Evolutionary conservation across 2,888 invertebrate genomes (phyloP).

Genomic region (Hermodice carunculata): DNA sequence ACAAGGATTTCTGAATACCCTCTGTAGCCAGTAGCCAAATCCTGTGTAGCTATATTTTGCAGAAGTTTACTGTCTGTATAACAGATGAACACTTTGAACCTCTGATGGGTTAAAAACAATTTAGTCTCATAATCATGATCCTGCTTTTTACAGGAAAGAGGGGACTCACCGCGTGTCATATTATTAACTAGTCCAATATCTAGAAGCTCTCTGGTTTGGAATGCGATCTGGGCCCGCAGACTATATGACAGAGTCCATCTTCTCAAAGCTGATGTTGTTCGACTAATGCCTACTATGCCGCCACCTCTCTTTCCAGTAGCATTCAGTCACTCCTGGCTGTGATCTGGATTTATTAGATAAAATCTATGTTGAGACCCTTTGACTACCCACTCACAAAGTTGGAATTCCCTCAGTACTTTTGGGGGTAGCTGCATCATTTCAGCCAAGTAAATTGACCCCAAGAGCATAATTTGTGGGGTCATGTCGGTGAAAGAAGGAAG

Average conservation of each 20-base stretch:
- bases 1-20: background rate
- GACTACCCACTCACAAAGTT: background rate
- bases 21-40: slow-evolving; percentile 5
- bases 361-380: background rate
- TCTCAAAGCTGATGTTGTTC: no score
- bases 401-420: background rate
- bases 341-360: background rate
- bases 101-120: background rate
- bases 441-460: background rate
- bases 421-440: background rate
- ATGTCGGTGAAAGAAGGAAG: background rate
- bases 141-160: background rate
- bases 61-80: background rate
- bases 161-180: background rate
- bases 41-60: slow-evolving; percentile 5
- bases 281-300: background rate
- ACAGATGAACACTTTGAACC: background rate
- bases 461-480: background rate
- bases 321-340: no score
- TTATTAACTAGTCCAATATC: no score
- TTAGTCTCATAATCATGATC: no score
- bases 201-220: no score
- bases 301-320: background rate
- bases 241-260: no score
- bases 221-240: background rate